Percentiles rank a stretch among this genome's conserved stretches.
Evolutionary conservation across 1,140 invertebrate genomes (phyloP).

Genomic region (Drosophila sp.): DNA sequence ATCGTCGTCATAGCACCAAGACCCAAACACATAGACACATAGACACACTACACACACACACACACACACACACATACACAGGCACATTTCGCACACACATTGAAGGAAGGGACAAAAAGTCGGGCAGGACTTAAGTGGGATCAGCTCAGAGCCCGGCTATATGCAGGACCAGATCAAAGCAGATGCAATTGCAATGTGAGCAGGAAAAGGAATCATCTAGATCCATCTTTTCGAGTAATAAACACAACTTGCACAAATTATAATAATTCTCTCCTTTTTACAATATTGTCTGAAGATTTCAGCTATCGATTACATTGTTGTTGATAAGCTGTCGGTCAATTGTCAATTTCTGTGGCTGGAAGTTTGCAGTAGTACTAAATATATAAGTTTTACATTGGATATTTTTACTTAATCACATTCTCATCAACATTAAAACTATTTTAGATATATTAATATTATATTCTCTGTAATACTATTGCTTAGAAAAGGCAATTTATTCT

Average conservation of each 20-base stretch:
- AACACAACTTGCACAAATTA: background rate
- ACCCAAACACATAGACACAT: background rate
- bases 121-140: slow-evolving; percentile 61
- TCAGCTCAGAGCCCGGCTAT: slow-evolving; percentile 55
- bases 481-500: no score
- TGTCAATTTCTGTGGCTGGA: no score
- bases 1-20: slow-evolving; percentile 28
- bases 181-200: slow-evolving; percentile 35
- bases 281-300: no score
- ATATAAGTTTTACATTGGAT: no score
- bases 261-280: no score
- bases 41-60: background rate
- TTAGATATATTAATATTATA: no score
- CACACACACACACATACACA: background rate
- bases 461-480: no score
- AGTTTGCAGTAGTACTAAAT: no score
- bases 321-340: no score
- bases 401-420: no score
- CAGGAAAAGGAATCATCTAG: background rate
- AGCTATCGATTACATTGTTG: background rate
- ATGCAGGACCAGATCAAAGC: slow-evolving; percentile 59
- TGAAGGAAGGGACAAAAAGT: slow-evolving; percentile 40
- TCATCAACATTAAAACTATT: no score
- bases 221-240: background rate
- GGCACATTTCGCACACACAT: no score